Evolutionary conservation across 64 coral and sea anemone species (phyloP), one percentile per base, ranked within the genome.

Genomic region (Pachyseris speciosa): DNA sequence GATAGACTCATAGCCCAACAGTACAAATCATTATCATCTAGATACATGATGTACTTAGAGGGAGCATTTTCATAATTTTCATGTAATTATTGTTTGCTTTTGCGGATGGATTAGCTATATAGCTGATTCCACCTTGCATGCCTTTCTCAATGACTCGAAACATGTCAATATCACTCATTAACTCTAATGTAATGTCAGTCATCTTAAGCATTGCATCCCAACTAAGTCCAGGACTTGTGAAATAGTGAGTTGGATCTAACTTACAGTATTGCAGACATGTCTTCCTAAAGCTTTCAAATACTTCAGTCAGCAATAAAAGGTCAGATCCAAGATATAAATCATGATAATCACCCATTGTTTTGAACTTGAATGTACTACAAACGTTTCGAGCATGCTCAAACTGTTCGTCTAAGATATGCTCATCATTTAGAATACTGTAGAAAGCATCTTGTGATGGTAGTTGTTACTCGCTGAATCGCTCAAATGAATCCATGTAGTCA

Each of bases 131-230:
- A 39, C 70, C 71, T 33, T 37, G 3, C 16, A 76, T 61, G 13
- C 49, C 86, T 25, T 89, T 89, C 50, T 77, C 86, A 37, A 77
- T 89, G 16, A 89, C 10, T 7, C 60, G 32, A 31, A 76, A 72
- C 30, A 61, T 53, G 32, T 77, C 72, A 37, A 61, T 39, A 41
- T 78, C 72, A 36, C 47, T 75, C 27, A 63, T 39, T n/a, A 77
- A 40, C 7, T 89, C 71, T 41, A 89, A 41, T 41, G n/a, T n/a
- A n/a, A n/a, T 76, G n/a, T 60, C 24, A 7, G 86, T 89, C 49
- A 89, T 76, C 37, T 75, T 89, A 13, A 85, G 24, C 37, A 67
- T 22, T 52, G 67, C 85, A 88, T 34, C 68, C 67, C 85, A 88
- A 8, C 19, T 11, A 12, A 74, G 27, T 37, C 39, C 67, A 34